Evolutionary conservation across 2,113 vertebrate species (phyloP).

Genomic region (Pantherophis guttatus): DNA sequence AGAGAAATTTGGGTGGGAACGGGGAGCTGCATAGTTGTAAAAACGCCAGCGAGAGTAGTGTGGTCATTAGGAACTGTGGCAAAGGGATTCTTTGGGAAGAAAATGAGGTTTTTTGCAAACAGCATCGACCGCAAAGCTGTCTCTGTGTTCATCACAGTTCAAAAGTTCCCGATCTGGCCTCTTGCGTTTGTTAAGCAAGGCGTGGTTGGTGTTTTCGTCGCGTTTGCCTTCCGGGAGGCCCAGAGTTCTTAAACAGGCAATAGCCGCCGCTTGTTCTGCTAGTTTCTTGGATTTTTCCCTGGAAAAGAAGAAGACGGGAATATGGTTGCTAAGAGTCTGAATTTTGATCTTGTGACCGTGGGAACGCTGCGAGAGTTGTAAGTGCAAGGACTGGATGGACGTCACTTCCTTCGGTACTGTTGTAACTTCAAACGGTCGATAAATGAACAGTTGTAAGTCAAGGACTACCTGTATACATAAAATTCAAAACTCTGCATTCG

Average conservation of each 20-base stretch:
- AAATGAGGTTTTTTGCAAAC: slow-evolving; percentile 70
- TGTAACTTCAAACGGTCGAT: too few relatives aligned
- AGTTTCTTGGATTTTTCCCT: slow-evolving; percentile 98
- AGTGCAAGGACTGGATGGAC: too few relatives aligned
- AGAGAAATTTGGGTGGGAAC: neutral
- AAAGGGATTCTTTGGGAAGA: slow-evolving; percentile 42
- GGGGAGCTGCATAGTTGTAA: neutral
- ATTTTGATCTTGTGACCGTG: neutral
- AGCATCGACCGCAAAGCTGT: slow-evolving; percentile 46
- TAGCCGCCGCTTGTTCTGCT: slow-evolving; percentile 90
- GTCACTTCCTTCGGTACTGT: too few relatives aligned
- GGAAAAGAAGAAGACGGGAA: slow-evolving; percentile 41
- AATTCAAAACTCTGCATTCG: neutral
- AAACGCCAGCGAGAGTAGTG: slow-evolving; percentile 1
- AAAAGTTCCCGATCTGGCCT: slow-evolving; percentile 65
- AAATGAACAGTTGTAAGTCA: too few relatives aligned
- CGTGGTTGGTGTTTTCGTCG: slow-evolving; percentile 70
- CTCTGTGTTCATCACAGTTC: slow-evolving; percentile 49
- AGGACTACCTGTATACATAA: neutral
- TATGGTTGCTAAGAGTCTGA: neutral
- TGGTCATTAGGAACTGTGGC: slow-evolving; percentile 41
- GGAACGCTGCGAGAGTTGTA: neutral
- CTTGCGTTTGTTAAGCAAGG: slow-evolving; percentile 85
- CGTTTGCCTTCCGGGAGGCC: slow-evolving; percentile 84
- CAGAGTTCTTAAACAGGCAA: slow-evolving; percentile 84